phyloP scores from a whole-genome alignment of 2,888 invertebrate species.

The Phasia obesa region DNA sequence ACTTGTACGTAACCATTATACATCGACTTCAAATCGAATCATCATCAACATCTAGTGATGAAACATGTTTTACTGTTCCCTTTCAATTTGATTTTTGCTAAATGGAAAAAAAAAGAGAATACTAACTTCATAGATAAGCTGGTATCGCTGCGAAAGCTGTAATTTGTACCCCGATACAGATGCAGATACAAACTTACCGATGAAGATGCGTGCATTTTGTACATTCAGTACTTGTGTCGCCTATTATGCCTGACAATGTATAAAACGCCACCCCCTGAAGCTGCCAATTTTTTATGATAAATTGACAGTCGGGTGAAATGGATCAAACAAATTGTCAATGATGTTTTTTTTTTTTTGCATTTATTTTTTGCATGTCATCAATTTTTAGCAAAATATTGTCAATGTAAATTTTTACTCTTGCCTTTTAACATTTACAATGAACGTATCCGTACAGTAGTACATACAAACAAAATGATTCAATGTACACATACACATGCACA shows the following conservation, averaged over 20 bases:
- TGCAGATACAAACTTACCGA: slow-evolving; percentile 3
- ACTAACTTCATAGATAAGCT: slow-evolving; percentile 43
- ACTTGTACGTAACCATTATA: slow-evolving; percentile 20
- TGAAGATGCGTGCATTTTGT: slow-evolving; percentile 36
- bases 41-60: slow-evolving; percentile 57
- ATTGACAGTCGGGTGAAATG: slow-evolving; percentile 76
- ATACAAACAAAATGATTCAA: slow-evolving; percentile 21
- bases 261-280: background rate
- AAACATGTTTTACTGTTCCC: slow-evolving; percentile 29
- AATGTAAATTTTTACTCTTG: slow-evolving; percentile 61
- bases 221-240: slow-evolving; percentile 8
- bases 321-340: slow-evolving; percentile 77
- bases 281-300: slow-evolving; percentile 65
- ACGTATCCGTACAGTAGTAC: slow-evolving; percentile 9
- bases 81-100: slow-evolving; percentile 14
- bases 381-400: slow-evolving; percentile 64
- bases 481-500: background rate
- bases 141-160: slow-evolving; percentile 46
- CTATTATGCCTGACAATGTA: slow-evolving; percentile 10
- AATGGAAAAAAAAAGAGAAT: background rate
- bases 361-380: slow-evolving; percentile 67
- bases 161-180: slow-evolving; percentile 30
- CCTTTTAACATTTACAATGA: slow-evolving; percentile 59
- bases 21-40: slow-evolving; percentile 64
- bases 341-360: slow-evolving; percentile 67